phyloP scores from a whole-genome alignment of 2,797 vertebrate species.

The Cuniculus paca region DNA sequence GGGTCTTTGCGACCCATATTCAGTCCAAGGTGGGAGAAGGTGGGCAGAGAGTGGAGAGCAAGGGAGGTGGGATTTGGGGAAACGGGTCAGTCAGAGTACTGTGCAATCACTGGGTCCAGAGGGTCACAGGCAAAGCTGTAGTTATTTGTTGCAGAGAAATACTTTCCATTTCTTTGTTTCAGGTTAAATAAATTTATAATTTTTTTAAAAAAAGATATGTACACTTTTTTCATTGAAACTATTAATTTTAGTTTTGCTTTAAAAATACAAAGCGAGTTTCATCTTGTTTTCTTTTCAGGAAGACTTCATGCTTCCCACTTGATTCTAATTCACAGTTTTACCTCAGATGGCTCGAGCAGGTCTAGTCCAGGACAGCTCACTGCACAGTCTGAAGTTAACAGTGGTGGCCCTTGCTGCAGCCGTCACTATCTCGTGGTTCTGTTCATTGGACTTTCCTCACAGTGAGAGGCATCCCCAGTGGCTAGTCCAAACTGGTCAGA shows the following conservation, averaged over 20 bases:
- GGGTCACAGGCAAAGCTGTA: neutral
- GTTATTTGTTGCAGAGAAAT: neutral
- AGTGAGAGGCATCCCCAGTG: neutral
- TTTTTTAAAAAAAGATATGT: neutral
- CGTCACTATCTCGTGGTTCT: neutral
- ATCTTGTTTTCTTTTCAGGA: constrained; percentile 25
- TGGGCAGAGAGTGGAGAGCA: neutral
- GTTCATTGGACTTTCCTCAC: neutral
- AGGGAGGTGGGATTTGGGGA: neutral
- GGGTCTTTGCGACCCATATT: neutral
- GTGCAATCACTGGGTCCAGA: neutral
- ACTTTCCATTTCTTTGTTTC: constrained; percentile 36
- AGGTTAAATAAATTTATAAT: neutral
- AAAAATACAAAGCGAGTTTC: constrained; percentile 43
- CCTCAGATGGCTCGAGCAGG: neutral
- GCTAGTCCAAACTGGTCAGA: neutral
- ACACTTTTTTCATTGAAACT: neutral
- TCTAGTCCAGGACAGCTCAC: neutral
- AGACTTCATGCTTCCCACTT: neutral
- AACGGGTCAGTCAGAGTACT: neutral
- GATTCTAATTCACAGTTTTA: neutral
- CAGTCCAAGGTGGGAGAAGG: neutral
- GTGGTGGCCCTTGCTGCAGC: neutral
- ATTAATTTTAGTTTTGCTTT: constrained; percentile 11
- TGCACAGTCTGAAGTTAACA: neutral